Evolutionary conservation across 2,113 vertebrate species (phyloP).

Genomic region (Amblyornis subalaris): DNA sequence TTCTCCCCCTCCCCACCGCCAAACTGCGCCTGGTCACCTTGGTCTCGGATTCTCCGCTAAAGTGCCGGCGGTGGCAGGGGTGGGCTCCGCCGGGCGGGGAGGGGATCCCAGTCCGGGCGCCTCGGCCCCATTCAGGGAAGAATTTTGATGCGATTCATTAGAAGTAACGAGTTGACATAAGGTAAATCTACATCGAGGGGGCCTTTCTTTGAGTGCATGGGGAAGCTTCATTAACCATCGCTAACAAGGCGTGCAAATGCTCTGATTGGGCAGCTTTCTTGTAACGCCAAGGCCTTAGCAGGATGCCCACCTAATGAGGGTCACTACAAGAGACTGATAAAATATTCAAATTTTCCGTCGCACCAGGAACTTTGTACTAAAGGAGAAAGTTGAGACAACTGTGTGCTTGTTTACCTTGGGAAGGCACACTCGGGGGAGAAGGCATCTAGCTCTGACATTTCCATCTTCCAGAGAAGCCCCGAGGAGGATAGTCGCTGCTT

Average conservation of each 20-base stretch:
- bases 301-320: constrained; percentile 98
- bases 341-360: constrained; percentile 77
- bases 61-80: constrained; percentile 43
- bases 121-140: constrained; percentile 81
- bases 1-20: constrained; percentile 16
- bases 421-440: constrained; percentile 47
- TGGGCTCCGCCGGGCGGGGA: constrained; percentile 45
- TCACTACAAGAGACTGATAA: constrained; percentile 85
- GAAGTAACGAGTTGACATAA: constrained; percentile 98
- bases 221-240: constrained; percentile 97
- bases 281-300: constrained; percentile 89
- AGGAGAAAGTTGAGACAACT: constrained; percentile 73
- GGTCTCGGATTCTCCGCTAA: constrained; percentile 31
- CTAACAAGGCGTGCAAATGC: constrained; percentile 99
- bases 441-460: not conserved
- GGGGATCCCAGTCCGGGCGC: constrained; percentile 61
- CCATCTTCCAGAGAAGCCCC: not conserved
- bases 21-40: constrained; percentile 17
- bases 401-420: constrained; percentile 62
- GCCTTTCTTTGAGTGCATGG: constrained; percentile 87
- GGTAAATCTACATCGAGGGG: constrained; percentile 90
- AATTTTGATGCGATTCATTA: constrained; percentile 89
- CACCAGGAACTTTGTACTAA: constrained; percentile 71
- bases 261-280: constrained; percentile 93
- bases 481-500: not conserved